phyloP scores from a whole-genome alignment of 2,113 vertebrate species.

The Xyliphius kryptos region DNA sequence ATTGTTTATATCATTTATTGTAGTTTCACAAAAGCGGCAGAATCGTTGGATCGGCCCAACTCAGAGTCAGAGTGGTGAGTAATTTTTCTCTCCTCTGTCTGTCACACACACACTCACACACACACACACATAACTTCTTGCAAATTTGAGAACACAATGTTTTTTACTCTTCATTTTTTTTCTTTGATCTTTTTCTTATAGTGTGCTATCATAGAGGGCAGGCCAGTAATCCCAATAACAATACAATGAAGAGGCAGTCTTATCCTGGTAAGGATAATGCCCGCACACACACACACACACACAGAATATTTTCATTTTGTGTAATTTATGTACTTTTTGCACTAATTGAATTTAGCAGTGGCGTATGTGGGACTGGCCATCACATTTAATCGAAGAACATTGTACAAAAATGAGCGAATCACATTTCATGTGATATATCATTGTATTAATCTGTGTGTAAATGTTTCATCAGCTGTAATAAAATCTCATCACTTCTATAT shows the following conservation, averaged over 20 bases:
- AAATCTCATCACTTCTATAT: no score
- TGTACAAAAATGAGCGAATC: no score
- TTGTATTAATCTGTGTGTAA: no score
- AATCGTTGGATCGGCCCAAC: constrained; percentile 65
- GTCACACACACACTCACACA: neutral
- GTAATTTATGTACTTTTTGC: no score
- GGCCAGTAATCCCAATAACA: constrained; percentile 37
- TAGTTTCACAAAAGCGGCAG: constrained; percentile 59
- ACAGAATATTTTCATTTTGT: no score
- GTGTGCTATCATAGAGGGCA: constrained; percentile 64
- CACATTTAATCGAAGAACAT: no score
- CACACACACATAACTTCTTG: neutral
- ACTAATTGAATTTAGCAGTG: no score
- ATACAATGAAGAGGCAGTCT: constrained; percentile 51
- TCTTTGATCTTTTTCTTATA: constrained; percentile 27
- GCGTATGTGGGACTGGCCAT: no score
- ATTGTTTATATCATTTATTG: constrained; percentile 1
- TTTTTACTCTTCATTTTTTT: constrained; percentile 1
- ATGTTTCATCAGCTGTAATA: no score
- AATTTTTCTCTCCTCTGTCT: neutral
- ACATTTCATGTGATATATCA: no score
- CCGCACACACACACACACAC: neutral
- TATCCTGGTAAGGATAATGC: constrained; percentile 58
- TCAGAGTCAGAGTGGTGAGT: constrained; percentile 68
- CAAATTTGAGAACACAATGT: no score